phyloP scores from a whole-genome alignment of 2,797 vertebrate genomes.

The Sciurus carolinensis region DNA sequence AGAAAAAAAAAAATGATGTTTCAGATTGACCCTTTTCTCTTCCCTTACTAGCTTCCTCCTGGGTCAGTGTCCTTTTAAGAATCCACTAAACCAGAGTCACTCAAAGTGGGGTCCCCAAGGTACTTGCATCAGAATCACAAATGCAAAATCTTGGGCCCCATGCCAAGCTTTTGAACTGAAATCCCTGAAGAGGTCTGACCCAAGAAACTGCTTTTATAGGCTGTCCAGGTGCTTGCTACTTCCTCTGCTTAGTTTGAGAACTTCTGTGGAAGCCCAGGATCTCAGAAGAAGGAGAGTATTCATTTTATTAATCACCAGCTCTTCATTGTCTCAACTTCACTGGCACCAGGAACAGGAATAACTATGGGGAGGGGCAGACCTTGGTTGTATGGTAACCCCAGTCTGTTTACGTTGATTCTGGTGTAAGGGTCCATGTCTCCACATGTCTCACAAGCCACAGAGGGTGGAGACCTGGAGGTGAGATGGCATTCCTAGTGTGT shows the following conservation, averaged over 20 bases:
- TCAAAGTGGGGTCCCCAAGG: background rate
- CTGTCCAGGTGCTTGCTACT: background rate
- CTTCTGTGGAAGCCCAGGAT: background rate
- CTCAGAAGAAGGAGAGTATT: background rate
- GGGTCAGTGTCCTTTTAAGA: background rate
- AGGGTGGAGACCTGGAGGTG: background rate
- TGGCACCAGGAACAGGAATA: background rate
- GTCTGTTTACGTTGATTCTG: background rate
- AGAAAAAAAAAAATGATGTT: background rate
- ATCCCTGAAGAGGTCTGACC: background rate
- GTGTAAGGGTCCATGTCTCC: background rate
- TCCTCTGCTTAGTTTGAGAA: background rate
- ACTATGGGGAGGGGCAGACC: background rate
- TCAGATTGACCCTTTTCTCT: background rate
- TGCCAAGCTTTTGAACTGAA: conserved; percentile 51
- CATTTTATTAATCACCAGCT: background rate
- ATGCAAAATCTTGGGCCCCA: background rate
- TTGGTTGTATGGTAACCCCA: background rate
- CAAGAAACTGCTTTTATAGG: background rate
- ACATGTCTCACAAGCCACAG: background rate
- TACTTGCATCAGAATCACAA: background rate
- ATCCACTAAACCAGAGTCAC: background rate
- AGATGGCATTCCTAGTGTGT: background rate
- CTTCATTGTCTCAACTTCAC: background rate
- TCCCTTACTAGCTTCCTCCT: background rate